A percentile compares a stretch with the other conserved stretches of the same genome.
phyloP scores from a whole-genome alignment of 2,113 vertebrate genomes.

The Microcebus jonahi region DNA sequence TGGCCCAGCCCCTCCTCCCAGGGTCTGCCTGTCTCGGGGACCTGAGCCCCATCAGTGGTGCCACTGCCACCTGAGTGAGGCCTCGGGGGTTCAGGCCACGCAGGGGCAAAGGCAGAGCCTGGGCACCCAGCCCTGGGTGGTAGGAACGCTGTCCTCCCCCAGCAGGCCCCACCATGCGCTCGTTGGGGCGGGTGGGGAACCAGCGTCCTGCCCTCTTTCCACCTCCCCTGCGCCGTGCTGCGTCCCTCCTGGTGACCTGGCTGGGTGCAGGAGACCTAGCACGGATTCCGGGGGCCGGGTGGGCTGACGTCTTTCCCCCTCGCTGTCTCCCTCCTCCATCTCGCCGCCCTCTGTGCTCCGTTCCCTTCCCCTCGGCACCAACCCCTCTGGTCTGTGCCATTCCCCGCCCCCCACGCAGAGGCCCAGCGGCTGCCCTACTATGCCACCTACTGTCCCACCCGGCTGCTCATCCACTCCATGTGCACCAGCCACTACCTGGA shows the following conservation, averaged over 20 bases:
- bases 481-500: conserved; percentile 99
- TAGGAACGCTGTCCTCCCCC: neutral
- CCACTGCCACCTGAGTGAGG: neutral
- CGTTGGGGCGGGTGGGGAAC: neutral
- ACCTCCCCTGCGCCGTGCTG: neutral
- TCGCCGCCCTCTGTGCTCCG: neutral
- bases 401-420: conserved; percentile 83
- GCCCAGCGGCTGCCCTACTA: conserved; percentile 97
- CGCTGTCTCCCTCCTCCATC: neutral
- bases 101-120: neutral
- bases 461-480: conserved; percentile 97
- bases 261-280: neutral
- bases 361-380: conserved; percentile 47
- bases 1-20: neutral
- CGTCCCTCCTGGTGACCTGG: neutral
- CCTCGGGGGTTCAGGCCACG: neutral
- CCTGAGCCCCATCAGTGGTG: neutral
- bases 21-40: neutral
- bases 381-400: neutral
- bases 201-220: neutral
- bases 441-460: conserved; percentile 92
- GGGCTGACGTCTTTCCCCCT: neutral
- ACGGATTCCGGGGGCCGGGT: neutral
- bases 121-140: neutral
- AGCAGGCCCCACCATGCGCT: neutral